Evolutionary conservation across 2,113 vertebrate species (phyloP).

Genomic region (Gasterosteus aculeatus): DNA sequence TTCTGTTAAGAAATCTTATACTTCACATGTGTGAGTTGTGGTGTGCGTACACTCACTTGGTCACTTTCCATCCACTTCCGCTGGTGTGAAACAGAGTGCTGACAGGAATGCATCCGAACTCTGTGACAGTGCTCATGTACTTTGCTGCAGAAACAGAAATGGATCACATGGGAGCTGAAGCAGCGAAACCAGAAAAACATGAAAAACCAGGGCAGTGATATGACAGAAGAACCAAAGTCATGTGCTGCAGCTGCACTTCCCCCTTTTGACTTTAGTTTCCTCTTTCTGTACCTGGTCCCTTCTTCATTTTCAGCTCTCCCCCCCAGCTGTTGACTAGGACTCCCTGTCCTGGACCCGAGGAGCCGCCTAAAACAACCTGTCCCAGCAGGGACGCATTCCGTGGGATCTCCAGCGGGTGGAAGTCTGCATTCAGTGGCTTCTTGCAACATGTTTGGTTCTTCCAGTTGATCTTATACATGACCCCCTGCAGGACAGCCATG

Average conservation of each 20-base stretch:
- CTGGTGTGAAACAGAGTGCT: slow-evolving; percentile 47
- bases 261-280: neutral
- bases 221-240: slow-evolving; percentile 16
- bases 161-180: neutral
- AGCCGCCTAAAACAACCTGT: slow-evolving; percentile 70
- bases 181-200: neutral
- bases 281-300: slow-evolving; percentile 9
- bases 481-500: slow-evolving; percentile 42
- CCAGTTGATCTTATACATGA: slow-evolving; percentile 64
- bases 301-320: slow-evolving; percentile 44
- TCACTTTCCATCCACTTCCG: slow-evolving; percentile 58
- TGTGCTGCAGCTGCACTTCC: neutral
- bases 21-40: neutral
- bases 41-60: slow-evolving; percentile 60
- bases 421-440: slow-evolving; percentile 38
- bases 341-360: slow-evolving; percentile 67
- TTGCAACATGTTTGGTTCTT: slow-evolving; percentile 63
- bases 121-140: slow-evolving; percentile 70
- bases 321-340: slow-evolving; percentile 78
- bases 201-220: neutral
- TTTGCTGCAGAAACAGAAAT: slow-evolving; percentile 52
- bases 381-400: slow-evolving; percentile 47
- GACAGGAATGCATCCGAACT: slow-evolving; percentile 77
- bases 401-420: slow-evolving; percentile 72
- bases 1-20: neutral